Percentiles rank a stretch among this genome's conserved stretches.
These are phyloP conservation scores for Rhaphigaster nebulosa DNA, from an alignment of 2,888 invertebrate species.

Conservation along the genomic window DNA sequence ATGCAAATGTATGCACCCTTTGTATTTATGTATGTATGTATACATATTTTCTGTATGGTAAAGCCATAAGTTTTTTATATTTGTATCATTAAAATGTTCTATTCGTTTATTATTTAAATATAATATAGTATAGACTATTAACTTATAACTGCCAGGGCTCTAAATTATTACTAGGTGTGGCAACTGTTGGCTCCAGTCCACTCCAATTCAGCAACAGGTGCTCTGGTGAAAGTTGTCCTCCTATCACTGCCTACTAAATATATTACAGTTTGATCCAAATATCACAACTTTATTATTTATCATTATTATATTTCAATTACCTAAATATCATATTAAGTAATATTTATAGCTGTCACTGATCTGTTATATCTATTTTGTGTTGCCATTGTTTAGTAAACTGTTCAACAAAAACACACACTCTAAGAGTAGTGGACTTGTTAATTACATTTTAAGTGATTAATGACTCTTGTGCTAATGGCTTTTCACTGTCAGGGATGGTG, in stretches of 20 bases:
- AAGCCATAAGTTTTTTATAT: no score
- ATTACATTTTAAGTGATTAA: neutral
- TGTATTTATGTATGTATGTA: no score
- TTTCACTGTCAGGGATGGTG: neutral
- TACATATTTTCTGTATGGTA: no score
- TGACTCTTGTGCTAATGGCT: neutral
- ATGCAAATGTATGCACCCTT: no score
- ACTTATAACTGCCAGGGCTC: neutral
- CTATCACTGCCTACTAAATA: neutral
- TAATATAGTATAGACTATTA: no score
- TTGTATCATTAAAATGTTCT: no score
- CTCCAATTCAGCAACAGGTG: conserved; percentile 1
- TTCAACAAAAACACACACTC: neutral
- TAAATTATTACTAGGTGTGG: neutral
- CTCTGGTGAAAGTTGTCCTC: neutral
- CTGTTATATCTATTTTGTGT: neutral
- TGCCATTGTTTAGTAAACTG: neutral
- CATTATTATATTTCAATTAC: neutral
- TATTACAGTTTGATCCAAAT: neutral
- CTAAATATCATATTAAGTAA: neutral
- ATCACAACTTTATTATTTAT: neutral
- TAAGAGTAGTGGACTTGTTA: neutral
- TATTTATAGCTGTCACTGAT: neutral
- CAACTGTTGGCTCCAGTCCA: neutral
- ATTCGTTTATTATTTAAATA: no score